Conservation (phyloP, 2,888 invertebrate genomes). For the Watsonalla cultraria region DNA sequence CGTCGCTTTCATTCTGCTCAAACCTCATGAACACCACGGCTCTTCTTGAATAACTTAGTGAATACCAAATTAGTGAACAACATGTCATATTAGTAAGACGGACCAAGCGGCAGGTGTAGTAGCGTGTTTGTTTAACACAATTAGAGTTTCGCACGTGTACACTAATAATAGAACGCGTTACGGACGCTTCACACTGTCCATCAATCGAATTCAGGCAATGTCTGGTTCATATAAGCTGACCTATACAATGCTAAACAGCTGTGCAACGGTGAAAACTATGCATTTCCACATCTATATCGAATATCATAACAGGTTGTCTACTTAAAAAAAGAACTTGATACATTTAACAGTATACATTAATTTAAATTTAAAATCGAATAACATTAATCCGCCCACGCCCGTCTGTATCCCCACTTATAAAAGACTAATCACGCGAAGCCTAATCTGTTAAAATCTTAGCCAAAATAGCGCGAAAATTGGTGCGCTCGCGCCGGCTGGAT, state of each 20-base stretch:
- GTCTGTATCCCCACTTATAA: slow-evolving; percentile 50
- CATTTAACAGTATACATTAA: not conserved
- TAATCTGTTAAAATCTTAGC: slow-evolving; percentile 75
- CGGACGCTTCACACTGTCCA: slow-evolving; percentile 59
- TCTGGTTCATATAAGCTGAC: slow-evolving; percentile 55
- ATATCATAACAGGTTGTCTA: not conserved
- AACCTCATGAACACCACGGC: too few species aligned
- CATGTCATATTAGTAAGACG: slow-evolving; percentile 35
- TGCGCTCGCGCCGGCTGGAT: slow-evolving; percentile 66
- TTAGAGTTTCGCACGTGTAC: slow-evolving; percentile 68
- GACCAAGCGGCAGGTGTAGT: slow-evolving; percentile 50
- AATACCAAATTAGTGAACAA: slow-evolving; percentile 15
- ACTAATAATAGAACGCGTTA: slow-evolving; percentile 60
- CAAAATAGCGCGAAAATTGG: slow-evolving; percentile 78
- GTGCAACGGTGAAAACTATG: slow-evolving; percentile 28
- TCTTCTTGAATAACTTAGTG: too few species aligned
- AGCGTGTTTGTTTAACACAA: slow-evolving; percentile 71
- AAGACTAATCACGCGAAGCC: slow-evolving; percentile 69
- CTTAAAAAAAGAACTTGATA: not conserved
- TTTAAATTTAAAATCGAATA: slow-evolving; percentile 30
- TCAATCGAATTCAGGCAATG: slow-evolving; percentile 59
- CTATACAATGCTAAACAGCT: slow-evolving; percentile 39
- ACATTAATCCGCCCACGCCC: slow-evolving; percentile 63
- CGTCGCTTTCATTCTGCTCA: too few species aligned
- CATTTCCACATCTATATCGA: slow-evolving; percentile 12